phyloP scores from a whole-genome alignment of 2,797 vertebrate species.

The Cuculus canorus region DNA sequence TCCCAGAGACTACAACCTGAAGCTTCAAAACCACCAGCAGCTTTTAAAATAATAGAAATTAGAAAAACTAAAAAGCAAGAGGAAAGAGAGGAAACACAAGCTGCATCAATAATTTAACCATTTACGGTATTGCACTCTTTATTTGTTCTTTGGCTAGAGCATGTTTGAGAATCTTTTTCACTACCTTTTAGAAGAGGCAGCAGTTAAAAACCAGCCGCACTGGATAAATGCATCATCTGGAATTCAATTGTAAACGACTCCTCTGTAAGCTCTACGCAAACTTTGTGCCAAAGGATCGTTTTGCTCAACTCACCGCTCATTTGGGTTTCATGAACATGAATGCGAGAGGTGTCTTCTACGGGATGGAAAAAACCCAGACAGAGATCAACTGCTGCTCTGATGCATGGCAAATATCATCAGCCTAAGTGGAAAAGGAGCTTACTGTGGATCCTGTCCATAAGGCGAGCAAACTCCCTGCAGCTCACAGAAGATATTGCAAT shows the following conservation, averaged over 20 bases:
- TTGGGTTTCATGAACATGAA: not conserved
- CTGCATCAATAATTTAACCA: not conserved
- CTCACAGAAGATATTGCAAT: not conserved
- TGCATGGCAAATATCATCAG: not conserved
- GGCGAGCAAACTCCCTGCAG: not conserved
- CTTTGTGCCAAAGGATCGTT: not conserved
- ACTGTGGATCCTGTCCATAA: not conserved
- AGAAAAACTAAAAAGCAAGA: not conserved
- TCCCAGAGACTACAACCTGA: not conserved
- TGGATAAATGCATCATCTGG: not conserved
- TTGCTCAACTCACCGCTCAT: fast-evolving
- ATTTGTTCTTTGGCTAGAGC: not conserved
- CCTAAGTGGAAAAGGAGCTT: conserved; percentile 9
- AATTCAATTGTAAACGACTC: not conserved
- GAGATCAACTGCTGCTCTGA: not conserved
- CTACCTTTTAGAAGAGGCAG: not conserved
- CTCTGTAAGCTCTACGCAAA: not conserved
- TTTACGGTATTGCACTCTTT: not conserved
- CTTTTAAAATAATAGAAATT: not conserved
- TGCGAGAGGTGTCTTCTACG: not conserved
- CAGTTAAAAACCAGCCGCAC: not conserved
- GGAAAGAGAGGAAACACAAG: not conserved
- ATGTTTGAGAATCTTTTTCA: not conserved
- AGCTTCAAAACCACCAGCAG: not conserved
- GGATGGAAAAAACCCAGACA: not conserved